Evolutionary conservation across 2,797 vertebrate species (phyloP).

Genomic region (Microhierax caerulescens): DNA sequence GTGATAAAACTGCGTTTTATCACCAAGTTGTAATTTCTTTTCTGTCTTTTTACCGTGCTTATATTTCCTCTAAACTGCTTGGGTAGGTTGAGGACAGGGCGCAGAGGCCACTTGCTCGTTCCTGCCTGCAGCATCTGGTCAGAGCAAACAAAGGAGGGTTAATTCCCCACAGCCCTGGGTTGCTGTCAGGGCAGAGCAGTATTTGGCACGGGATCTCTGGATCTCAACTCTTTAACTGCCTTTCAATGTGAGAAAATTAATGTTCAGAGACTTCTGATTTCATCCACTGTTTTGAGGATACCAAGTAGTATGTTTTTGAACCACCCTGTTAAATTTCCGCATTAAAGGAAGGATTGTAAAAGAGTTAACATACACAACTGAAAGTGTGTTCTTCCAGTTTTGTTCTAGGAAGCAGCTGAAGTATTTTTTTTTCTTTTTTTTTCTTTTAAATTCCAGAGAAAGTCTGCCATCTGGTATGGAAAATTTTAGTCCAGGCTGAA

Average conservation of each 20-base stretch:
- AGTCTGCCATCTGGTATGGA: constrained; percentile 7
- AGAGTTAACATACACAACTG: not conserved
- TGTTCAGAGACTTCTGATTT: not conserved
- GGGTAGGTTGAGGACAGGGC: not conserved
- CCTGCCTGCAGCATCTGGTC: accelerated
- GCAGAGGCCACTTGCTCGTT: not conserved
- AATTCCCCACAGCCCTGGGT: not conserved
- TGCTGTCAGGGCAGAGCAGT: not conserved
- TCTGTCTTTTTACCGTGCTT: not conserved
- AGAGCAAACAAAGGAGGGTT: accelerated
- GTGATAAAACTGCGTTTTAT: not conserved
- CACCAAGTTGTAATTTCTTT: not conserved
- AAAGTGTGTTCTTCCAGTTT: not conserved
- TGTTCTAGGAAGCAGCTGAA: not conserved
- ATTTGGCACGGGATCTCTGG: not conserved
- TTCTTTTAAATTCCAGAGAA: not conserved
- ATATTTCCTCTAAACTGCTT: not conserved
- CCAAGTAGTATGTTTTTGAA: not conserved
- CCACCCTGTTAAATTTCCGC: not conserved
- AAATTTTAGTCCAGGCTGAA: not conserved
- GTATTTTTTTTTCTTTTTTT: not conserved
- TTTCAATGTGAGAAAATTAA: not conserved
- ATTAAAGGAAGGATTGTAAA: not conserved
- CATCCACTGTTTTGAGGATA: not conserved
- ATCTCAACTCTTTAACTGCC: not conserved